These are phyloP conservation scores for Drosophila orena DNA, from an alignment of 1,140 invertebrate species.

Conservation along the genomic window DNA sequence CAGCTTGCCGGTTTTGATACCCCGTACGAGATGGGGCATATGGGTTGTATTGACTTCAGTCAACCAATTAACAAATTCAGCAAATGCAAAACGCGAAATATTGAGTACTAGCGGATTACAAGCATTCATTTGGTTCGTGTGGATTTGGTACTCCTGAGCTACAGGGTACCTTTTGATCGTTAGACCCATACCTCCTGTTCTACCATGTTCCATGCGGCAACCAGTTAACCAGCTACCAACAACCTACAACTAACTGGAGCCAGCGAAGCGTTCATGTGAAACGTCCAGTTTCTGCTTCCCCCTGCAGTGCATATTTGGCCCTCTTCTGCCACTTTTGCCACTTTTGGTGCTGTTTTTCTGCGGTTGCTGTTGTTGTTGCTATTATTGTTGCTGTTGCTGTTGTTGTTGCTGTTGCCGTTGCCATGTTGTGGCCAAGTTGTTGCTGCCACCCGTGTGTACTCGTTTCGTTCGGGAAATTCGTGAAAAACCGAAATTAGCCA, in stretches of 20 bases:
- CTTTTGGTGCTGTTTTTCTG: slow-evolving; percentile 8
- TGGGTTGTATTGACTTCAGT: too few relatives aligned
- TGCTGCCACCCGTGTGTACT: slow-evolving; percentile 48
- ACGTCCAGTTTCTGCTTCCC: slow-evolving; percentile 78
- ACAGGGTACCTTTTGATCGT: background rate
- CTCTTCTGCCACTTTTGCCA: slow-evolving; percentile 5
- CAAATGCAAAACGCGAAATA: too few relatives aligned
- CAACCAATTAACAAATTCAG: too few relatives aligned
- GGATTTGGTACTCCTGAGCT: too few relatives aligned
- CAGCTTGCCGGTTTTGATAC: slow-evolving; percentile 14
- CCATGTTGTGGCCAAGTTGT: slow-evolving; percentile 48
- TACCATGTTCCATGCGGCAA: slow-evolving; percentile 5
- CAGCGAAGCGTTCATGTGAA: slow-evolving; percentile 82
- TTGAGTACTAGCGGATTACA: too few relatives aligned
- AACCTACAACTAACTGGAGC: slow-evolving; percentile 46
- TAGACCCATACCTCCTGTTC: slow-evolving; percentile 2
- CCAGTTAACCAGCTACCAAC: slow-evolving; percentile 27
- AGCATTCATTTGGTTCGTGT: too few relatives aligned
- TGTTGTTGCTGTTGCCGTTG: slow-evolving; percentile 15
- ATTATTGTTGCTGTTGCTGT: slow-evolving; percentile 33
- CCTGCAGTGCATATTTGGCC: slow-evolving; percentile 37
- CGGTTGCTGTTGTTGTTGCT: background rate
- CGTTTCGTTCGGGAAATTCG: slow-evolving; percentile 78
- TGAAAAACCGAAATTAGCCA: slow-evolving; percentile 79
- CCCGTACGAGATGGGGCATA: background rate